phyloP scores from a whole-genome alignment of 2,888 invertebrate species.

The Heliconius ismenius region DNA sequence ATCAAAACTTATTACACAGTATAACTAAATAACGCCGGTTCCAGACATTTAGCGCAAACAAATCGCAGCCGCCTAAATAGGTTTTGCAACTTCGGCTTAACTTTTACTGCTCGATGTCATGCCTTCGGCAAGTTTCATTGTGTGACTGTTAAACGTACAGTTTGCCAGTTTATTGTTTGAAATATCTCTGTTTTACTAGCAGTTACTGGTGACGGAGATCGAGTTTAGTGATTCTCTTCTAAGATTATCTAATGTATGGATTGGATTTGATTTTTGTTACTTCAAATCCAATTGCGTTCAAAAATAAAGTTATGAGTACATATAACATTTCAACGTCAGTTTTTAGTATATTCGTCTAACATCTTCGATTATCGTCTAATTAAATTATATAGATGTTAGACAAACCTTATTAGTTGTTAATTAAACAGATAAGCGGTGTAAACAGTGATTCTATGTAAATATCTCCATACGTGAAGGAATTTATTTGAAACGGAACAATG shows the following conservation, averaged over 20 bases:
- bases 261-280: neutral
- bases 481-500: slow-evolving; percentile 39
- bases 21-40: slow-evolving; percentile 12
- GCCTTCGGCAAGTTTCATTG: slow-evolving; percentile 14
- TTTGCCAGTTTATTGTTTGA: slow-evolving; percentile 10
- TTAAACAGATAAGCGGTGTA: neutral
- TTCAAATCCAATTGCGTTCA: neutral
- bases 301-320: neutral
- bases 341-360: neutral
- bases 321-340: neutral
- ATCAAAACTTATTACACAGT: neutral
- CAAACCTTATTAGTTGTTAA: neutral
- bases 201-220: neutral
- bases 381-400: neutral
- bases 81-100: slow-evolving; percentile 23
- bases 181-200: neutral
- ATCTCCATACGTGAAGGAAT: slow-evolving; percentile 30
- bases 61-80: slow-evolving; percentile 23
- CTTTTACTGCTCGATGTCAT: slow-evolving; percentile 20
- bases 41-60: slow-evolving; percentile 10
- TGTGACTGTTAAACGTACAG: slow-evolving; percentile 4
- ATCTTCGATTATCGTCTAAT: neutral
- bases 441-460: slow-evolving; percentile 17
- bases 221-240: neutral
- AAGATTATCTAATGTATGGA: neutral